A percentile compares a stretch with the other conserved stretches of the same genome.
Conservation (phyloP, 64 coral and sea anemone species). For the Pocillopora verrucosa region DNA sequence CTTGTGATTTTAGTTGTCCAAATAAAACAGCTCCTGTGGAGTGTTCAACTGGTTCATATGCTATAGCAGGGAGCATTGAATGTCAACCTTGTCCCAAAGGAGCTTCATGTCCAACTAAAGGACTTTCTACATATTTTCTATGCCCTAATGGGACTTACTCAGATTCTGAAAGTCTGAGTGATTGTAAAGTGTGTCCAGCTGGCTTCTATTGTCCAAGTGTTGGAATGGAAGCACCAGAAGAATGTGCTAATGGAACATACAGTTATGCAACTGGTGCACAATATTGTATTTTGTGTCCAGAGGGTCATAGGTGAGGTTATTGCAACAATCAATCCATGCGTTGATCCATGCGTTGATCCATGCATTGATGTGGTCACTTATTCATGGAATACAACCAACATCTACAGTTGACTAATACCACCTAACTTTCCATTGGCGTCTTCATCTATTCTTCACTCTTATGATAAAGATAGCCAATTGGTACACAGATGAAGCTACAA, state of each 20-base stretch:
- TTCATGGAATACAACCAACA: not conserved
- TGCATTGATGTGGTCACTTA: not conserved
- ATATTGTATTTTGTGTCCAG: conserved; percentile 31
- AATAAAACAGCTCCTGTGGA: conserved; percentile 6
- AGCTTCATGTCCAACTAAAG: conserved; percentile 44
- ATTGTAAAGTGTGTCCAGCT: conserved; percentile 38
- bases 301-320: conserved; percentile 26
- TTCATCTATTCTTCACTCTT: too few relatives aligned
- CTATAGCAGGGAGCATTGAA: conserved; percentile 44
- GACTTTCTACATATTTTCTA: conserved; percentile 22
- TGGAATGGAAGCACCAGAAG: conserved; percentile 14
- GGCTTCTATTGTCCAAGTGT: conserved; percentile 30
- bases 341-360: too few relatives aligned
- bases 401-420: not conserved
- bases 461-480: too few relatives aligned
- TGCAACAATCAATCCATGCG: not conserved
- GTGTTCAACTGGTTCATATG: conserved; percentile 45
- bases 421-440: not conserved
- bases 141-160: conserved; percentile 46
- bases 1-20: not conserved
- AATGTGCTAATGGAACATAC: conserved; percentile 13
- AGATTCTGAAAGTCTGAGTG: not conserved
- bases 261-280: not conserved
- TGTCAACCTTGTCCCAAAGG: conserved; percentile 59
- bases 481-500: too few relatives aligned